Conservation (phyloP, 2,888 invertebrate species). For the Parnassius orleans region DNA sequence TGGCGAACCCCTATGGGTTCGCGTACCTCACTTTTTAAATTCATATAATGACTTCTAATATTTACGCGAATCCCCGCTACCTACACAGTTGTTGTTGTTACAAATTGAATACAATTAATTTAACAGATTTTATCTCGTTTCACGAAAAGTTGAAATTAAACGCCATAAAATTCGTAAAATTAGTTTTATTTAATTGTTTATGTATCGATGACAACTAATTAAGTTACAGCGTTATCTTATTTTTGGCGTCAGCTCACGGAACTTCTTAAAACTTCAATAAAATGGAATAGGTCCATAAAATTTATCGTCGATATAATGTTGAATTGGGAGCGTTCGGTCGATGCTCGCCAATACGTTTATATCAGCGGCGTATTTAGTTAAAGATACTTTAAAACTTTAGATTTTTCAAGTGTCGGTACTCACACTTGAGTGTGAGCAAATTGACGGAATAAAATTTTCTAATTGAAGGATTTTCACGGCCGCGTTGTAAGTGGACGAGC, state of each 20-base stretch:
- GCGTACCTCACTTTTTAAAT: too few relatives aligned
- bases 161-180: too few relatives aligned
- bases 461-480: constrained; percentile 31
- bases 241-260: constrained; percentile 29
- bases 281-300: constrained; percentile 45
- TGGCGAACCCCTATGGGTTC: too few relatives aligned
- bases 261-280: constrained; percentile 46
- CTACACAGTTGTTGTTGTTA: too few relatives aligned
- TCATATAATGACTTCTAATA: too few relatives aligned
- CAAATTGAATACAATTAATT: too few relatives aligned
- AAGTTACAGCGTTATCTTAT: constrained; percentile 38
- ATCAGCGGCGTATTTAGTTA: constrained; percentile 23
- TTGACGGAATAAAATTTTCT: constrained; percentile 31
- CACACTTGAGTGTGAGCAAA: constrained; percentile 31
- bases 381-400: constrained; percentile 27
- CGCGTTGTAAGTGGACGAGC: not conserved
- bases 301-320: constrained; percentile 48
- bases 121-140: too few relatives aligned
- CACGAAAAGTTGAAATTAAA: too few relatives aligned
- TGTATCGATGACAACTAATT: constrained; percentile 35
- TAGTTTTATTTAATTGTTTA: not conserved
- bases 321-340: constrained; percentile 39
- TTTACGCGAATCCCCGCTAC: too few relatives aligned
- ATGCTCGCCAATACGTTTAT: constrained; percentile 31
- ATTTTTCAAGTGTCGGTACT: constrained; percentile 31